phyloP scores from a whole-genome alignment of 2,888 invertebrate species.

The Drosophila meridiana region DNA sequence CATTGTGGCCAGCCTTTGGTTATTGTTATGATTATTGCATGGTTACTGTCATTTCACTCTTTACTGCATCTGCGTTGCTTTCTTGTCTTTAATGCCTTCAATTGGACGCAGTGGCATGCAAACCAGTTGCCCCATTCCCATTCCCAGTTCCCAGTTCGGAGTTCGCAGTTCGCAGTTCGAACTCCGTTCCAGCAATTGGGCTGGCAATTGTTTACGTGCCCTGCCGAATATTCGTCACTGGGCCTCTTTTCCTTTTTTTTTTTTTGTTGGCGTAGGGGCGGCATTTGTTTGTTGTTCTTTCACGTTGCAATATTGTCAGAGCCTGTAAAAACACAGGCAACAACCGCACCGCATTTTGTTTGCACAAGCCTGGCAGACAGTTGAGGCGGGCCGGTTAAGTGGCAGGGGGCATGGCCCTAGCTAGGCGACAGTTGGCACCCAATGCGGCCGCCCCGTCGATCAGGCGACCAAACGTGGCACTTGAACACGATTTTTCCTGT shows the following conservation, averaged over 20 bases:
- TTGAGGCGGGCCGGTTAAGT: slow-evolving; percentile 7
- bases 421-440: slow-evolving; percentile 31
- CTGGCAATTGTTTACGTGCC: slow-evolving; percentile 60
- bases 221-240: slow-evolving; percentile 44
- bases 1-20: slow-evolving; percentile 41
- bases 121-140: slow-evolving; percentile 20
- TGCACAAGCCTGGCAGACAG: slow-evolving; percentile 52
- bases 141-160: not conserved
- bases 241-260: slow-evolving; percentile 24
- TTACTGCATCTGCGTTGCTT: slow-evolving; percentile 67
- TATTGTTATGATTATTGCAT: slow-evolving; percentile 76
- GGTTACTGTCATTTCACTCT: slow-evolving; percentile 75
- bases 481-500: slow-evolving; percentile 71
- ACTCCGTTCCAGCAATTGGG: slow-evolving; percentile 23
- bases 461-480: slow-evolving; percentile 71
- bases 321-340: slow-evolving; percentile 68
- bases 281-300: slow-evolving; percentile 54
- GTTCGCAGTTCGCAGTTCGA: not conserved
- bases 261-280: slow-evolving; percentile 10
- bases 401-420: slow-evolving; percentile 69
- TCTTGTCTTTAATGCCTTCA: slow-evolving; percentile 52
- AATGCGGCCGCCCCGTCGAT: slow-evolving; percentile 57
- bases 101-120: slow-evolving; percentile 27
- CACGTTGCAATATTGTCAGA: slow-evolving; percentile 77
- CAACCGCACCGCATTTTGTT: slow-evolving; percentile 69